Base-by-base conservation (phyloP, 2,888 invertebrate genomes). In the Megaustenia siamemsis region DNA sequence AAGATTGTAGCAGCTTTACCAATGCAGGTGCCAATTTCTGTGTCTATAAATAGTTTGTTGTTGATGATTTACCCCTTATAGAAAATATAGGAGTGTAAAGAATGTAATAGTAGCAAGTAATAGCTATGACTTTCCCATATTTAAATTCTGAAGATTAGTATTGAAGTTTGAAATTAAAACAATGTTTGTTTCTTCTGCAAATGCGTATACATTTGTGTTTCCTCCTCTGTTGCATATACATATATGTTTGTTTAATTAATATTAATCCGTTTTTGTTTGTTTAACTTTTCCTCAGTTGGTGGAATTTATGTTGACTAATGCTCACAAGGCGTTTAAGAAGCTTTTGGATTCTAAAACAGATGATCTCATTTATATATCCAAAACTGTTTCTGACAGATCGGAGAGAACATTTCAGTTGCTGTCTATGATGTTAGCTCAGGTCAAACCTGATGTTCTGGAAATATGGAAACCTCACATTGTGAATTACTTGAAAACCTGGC, bases 221-320 rank as follows among this genome's bases (percentile, higher is more conserved):
- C n/a, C n/a, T n/a, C n/a, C n/a, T n/a, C n/a, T n/a, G n/a, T n/a
- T n/a, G n/a, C n/a, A n/a, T n/a, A n/a, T n/a, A 63, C 15, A 32
- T 6, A 5, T 5, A 32, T 63, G 15, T 6, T 63, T 63, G 32
- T 63, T 28, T 28, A 1, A 63, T 32, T 63, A 60, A 60, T 60
- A 5, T 28, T 1, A 63, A 1, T 32, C n/a, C 32, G 28, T 32
- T 8, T 69, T 69, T 69, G 21, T 38, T 69, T 53, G 15, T 53
- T 53, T 21, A 53, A 53, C 53, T 18, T 28, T 66, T 43, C 24
- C 38, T 8, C 68, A 81, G 81, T 6, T 81, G 28, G 40, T 73
- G 43, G 60, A 82, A 32, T 82, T 82, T 63, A 82, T 82, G 60
- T 43, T 82, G 40, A 71, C 60, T 2, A 82, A 60, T 53, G 49